Base-by-base conservation (phyloP, 2,888 invertebrate genomes). In the Dolichopus griseipennis region DNA sequence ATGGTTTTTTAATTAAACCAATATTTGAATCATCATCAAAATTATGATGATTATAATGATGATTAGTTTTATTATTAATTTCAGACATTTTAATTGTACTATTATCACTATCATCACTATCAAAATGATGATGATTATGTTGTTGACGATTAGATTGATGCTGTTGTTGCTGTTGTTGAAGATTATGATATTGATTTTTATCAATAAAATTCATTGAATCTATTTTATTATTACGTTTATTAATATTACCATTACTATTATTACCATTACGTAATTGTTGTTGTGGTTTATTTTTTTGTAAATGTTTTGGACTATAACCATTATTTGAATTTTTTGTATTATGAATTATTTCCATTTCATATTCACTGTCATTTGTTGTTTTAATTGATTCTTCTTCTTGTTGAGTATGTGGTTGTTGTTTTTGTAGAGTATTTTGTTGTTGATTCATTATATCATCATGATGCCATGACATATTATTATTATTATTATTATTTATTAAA, bases 401-500 rank as follows among this genome's bases (percentile, higher is more conserved):
- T 18, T 52, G 27, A 2, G 5, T 72, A 18, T 52, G 12, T 18
- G 9, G 15, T 12, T 52, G 9, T 18, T 52, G 5, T 18, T 52
- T 1, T 18, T 52, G 5, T 18, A 3, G n/a, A 52, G 2, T 18
- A 18, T 21, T 21, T 20, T 83, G 83, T 62, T 85, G 84, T 18
- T 90, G 87, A 73, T 90, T 91, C 0, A 93, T 91, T 70, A 93
- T 84, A 73, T 93, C 92, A 52, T 92, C 85, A 77, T 93, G 93
- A 76, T 90, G 89, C 93, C 93, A 93, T 67, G 52, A 52, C n/a
- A n/a, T 18, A 18, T 18, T 18, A 41, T 93, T 83, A 92, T 93
- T n/a, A n/a, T n/a, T n/a, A 0, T 92, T 88, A 92, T 93, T 93
- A 0, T 93, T 93, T 75, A 92, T 92, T 75, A 93, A 83, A 66